Evolutionary conservation across 35 echinoderm and acorn worm species (phyloP).

Genomic region (Holothuria glaberrima): DNA sequence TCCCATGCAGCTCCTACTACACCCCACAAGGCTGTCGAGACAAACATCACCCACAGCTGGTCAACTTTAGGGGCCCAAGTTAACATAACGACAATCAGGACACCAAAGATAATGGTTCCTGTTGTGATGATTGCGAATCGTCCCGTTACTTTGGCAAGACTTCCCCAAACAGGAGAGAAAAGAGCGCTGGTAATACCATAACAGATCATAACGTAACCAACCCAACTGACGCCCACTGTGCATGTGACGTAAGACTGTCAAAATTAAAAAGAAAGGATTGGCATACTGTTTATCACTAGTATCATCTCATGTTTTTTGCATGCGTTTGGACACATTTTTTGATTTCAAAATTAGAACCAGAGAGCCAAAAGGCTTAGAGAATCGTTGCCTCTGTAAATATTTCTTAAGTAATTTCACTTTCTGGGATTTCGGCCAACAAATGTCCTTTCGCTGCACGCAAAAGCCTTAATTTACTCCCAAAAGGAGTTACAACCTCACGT

Average conservation of each 20-base stretch:
- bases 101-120: constrained; percentile 63
- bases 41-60: constrained; percentile 77
- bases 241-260: constrained; percentile 96
- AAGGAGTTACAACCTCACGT: too few relatives aligned
- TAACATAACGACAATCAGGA: constrained; percentile 65
- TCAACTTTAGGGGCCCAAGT: constrained; percentile 64
- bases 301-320: too few relatives aligned
- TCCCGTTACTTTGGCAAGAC: constrained; percentile 74
- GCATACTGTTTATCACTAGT: too few relatives aligned
- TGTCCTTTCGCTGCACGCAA: too few relatives aligned
- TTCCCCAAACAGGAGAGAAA: constrained; percentile 77
- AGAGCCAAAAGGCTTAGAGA: too few relatives aligned
- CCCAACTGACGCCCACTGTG: constrained; percentile 84
- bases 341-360: too few relatives aligned
- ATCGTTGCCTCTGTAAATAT: too few relatives aligned
- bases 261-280: neutral
- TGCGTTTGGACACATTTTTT: too few relatives aligned
- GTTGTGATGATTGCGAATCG: constrained; percentile 70
- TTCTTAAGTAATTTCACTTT: too few relatives aligned
- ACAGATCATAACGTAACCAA: constrained; percentile 98
- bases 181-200: constrained; percentile 83
- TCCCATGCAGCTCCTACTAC: constrained; percentile 89
- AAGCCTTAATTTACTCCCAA: too few relatives aligned
- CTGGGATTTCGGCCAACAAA: too few relatives aligned
- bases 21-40: constrained; percentile 85